Percentiles rank a stretch among this genome's conserved stretches.
Conservation (phyloP, 2,113 vertebrate genomes). For the Toxostoma redivivum region DNA sequence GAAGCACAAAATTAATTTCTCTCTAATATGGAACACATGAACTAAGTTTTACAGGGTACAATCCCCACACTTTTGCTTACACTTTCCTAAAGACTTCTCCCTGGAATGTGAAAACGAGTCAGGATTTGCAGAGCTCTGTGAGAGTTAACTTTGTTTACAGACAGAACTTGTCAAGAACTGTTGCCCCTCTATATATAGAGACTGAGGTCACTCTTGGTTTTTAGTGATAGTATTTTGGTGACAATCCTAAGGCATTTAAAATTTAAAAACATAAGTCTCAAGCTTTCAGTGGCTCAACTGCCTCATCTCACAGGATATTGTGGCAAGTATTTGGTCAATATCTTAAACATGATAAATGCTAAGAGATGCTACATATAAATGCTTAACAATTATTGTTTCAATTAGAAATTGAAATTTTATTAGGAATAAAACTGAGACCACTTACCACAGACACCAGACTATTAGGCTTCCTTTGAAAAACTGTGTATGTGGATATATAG, state of each 20-base stretch:
- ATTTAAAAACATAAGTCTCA: neutral
- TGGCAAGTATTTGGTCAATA: neutral
- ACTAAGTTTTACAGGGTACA: neutral
- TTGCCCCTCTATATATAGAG: neutral
- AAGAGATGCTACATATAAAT: neutral
- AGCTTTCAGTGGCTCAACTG: neutral
- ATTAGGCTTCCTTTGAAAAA: neutral
- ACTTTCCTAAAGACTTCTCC: neutral
- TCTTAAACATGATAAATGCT: neutral
- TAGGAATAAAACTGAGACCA: neutral
- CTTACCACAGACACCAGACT: neutral
- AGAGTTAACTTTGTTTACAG: neutral
- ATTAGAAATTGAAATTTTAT: neutral
- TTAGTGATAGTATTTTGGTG: neutral
- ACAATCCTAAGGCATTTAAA: neutral
- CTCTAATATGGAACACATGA: neutral
- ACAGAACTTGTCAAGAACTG: neutral
- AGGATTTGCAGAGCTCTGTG: neutral
- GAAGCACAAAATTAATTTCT: neutral
- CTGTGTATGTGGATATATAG: neutral
- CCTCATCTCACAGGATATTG: neutral
- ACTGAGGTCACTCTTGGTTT: neutral
- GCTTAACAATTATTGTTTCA: neutral
- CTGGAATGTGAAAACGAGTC: neutral
- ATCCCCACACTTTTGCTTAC: neutral